These are phyloP conservation scores for Lordiphosa andalusiaca DNA, from an alignment of 2,888 invertebrate species.

Conservation along the genomic window DNA sequence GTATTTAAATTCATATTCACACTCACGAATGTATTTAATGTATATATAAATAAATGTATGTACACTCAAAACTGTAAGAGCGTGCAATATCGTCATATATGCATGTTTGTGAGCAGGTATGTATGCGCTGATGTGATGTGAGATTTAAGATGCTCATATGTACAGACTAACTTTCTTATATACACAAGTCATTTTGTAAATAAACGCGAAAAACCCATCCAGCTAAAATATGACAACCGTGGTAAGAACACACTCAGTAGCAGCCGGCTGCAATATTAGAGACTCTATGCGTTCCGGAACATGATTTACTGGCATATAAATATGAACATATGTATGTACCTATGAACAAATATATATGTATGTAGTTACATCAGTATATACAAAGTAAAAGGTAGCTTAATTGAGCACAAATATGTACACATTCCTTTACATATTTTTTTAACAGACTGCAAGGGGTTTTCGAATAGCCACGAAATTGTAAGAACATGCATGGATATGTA, in stretches of 20 bases:
- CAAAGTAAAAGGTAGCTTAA: no score
- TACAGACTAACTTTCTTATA: no score
- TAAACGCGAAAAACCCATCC: slow-evolving; percentile 1
- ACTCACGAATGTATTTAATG: neutral
- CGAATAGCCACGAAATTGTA: neutral
- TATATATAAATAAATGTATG: neutral
- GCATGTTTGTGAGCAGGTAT: no score
- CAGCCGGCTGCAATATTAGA: slow-evolving; percentile 14
- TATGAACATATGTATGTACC: no score
- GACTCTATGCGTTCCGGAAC: slow-evolving; percentile 5
- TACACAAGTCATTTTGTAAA: neutral
- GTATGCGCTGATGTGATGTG: no score
- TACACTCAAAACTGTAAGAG: neutral
- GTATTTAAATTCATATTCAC: slow-evolving; percentile 12
- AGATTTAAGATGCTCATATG: no score
- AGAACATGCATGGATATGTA: neutral
- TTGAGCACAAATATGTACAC: slow-evolving; percentile 4
- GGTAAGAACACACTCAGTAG: slow-evolving; percentile 4
- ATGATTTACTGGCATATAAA: neutral
- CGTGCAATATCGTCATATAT: no score
- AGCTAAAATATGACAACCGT: slow-evolving; percentile 1
- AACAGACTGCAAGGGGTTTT: neutral
- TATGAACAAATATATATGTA: no score
- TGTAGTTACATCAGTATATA: no score
- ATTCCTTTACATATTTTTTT: neutral